Conservation (phyloP, 2,888 invertebrate genomes). For the Ormyrus thymus region DNA sequence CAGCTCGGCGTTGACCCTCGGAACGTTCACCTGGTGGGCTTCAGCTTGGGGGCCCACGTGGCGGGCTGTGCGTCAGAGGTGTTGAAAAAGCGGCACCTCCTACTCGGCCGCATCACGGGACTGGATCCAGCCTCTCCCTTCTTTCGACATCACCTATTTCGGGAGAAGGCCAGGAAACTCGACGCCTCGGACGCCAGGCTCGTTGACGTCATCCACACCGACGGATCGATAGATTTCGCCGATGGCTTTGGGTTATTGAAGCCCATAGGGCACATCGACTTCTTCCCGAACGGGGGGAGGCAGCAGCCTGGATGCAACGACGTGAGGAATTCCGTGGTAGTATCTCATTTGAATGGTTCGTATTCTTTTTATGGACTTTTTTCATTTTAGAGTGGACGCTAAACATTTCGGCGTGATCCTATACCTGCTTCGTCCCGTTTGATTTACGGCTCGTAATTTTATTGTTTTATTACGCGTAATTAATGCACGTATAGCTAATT, state of each 20-base stretch:
- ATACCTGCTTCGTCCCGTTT: no score
- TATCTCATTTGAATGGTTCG: slow-evolving; percentile 77
- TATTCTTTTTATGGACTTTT: background rate
- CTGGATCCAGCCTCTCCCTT: slow-evolving; percentile 79
- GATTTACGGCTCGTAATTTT: no score
- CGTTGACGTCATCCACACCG: slow-evolving; percentile 83
- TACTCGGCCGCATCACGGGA: slow-evolving; percentile 79
- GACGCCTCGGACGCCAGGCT: slow-evolving; percentile 80
- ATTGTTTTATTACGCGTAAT: no score
- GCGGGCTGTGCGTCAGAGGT: slow-evolving; percentile 79
- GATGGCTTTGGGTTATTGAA: slow-evolving; percentile 80
- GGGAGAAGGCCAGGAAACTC: slow-evolving; percentile 77
- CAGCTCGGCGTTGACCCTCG: slow-evolving; percentile 74
- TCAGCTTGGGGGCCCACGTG: slow-evolving; percentile 80
- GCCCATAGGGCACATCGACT: slow-evolving; percentile 79
- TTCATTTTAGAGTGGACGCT: background rate
- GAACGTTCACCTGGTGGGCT: slow-evolving; percentile 78
- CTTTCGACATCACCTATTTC: slow-evolving; percentile 77
- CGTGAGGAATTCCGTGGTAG: slow-evolving; percentile 77
- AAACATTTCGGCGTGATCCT: no score
- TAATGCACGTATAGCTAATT: no score
- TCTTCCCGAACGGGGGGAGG: slow-evolving; percentile 79
- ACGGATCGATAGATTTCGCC: slow-evolving; percentile 78
- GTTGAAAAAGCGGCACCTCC: slow-evolving; percentile 73
- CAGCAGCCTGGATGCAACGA: slow-evolving; percentile 80